Evolutionary conservation across 2,797 vertebrate genomes (phyloP).

Genomic region (Merluccius polli): DNA sequence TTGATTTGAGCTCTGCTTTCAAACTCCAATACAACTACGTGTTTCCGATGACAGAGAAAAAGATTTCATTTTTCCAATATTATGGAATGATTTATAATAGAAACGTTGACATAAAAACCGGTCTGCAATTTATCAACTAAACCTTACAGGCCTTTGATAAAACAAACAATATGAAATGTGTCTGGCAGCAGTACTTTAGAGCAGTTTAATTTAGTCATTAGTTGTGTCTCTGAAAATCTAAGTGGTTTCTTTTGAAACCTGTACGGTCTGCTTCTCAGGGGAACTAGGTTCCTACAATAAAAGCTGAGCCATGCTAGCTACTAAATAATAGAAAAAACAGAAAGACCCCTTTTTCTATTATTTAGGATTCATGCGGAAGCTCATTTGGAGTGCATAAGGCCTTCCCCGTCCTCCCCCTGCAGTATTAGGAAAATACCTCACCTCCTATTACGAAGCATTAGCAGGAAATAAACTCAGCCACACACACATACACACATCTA

Average conservation of each 20-base stretch:
- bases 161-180: background rate
- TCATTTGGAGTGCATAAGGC: conserved; percentile 33
- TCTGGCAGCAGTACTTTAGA: background rate
- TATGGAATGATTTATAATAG: background rate
- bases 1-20: background rate
- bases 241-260: background rate
- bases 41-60: background rate
- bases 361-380: conserved; percentile 44
- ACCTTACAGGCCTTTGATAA: background rate
- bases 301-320: conserved; percentile 22
- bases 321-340: conserved; percentile 31
- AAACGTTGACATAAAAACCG: background rate
- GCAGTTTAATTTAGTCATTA: background rate
- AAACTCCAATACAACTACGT: background rate
- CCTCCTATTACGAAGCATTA: conserved; percentile 53
- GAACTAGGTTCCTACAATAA: conserved; percentile 24
- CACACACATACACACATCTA: conserved; percentile 24
- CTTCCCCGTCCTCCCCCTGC: conserved; percentile 30
- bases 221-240: background rate
- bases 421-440: conserved; percentile 55
- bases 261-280: conserved; percentile 11
- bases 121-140: background rate
- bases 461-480: conserved; percentile 39
- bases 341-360: conserved; percentile 1
- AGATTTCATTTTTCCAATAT: background rate